phyloP scores from a whole-genome alignment of 2,888 invertebrate genomes.

The Apodemia duryi region DNA sequence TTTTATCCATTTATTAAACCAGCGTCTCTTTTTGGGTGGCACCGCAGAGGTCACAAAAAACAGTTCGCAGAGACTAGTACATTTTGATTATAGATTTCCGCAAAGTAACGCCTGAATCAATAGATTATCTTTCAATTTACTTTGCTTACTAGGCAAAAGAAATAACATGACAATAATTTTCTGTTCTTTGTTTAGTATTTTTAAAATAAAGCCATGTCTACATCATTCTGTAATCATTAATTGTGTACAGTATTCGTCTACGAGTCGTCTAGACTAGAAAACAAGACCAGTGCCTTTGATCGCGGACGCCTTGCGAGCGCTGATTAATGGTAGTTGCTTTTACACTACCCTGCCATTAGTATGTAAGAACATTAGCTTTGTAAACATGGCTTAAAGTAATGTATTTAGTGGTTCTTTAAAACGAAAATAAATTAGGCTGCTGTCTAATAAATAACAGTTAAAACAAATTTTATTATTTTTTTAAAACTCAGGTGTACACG shows the following conservation, averaged over 20 bases:
- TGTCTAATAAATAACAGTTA: not conserved
- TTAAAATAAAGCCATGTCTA: not conserved
- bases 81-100: too few species aligned
- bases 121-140: too few species aligned
- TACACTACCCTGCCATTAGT: constrained; percentile 4
- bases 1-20: too few species aligned
- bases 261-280: constrained; percentile 43
- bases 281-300: constrained; percentile 32
- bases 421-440: not conserved
- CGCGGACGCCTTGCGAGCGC: constrained; percentile 29
- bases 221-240: not conserved
- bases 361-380: constrained; percentile 5
- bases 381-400: constrained; percentile 4
- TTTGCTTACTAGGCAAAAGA: too few species aligned
- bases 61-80: too few species aligned
- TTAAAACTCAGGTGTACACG: not conserved
- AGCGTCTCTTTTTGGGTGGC: too few species aligned
- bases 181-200: not conserved
- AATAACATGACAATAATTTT: too few species aligned
- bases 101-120: too few species aligned
- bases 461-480: not conserved
- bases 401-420: not conserved
- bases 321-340: not conserved
- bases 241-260: constrained; percentile 33
- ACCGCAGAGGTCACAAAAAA: too few species aligned